Evolutionary conservation across 2,797 vertebrate species (phyloP), one percentile per base, ranked within the genome.

Genomic region (Gallinago stenura): DNA sequence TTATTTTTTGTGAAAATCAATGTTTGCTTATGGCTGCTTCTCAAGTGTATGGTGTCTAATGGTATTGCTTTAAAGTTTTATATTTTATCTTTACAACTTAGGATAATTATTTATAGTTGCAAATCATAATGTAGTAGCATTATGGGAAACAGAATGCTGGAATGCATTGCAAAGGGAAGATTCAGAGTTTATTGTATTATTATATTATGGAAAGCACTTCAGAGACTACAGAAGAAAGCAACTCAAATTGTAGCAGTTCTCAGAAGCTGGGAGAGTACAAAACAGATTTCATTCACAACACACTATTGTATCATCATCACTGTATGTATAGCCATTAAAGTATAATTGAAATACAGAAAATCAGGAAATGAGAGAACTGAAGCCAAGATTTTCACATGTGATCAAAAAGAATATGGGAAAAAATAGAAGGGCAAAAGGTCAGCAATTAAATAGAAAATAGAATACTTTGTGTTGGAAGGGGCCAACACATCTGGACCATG

Each of bases 51-150:
- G 30, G 12, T 84, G 19, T 73, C 68, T 97, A 93, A 93, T 97
- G 83, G 50, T 65, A 77, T 57, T 68, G 86, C 88, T 94, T 92
- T 80, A 51, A 90, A 80, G 77, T 77, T 94, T 96, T 87, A 51
- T 79, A 72, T 92, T 95, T 70, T 75, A 35, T 84, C 88, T 89
- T 92, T 95, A 51, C 89, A 87, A 95, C 62, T 79, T 26, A 54
- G 86, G 83, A 84, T 95, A 96, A 95, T 97, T 97, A 95, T 97
- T 97, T 97, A 97, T 89, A 68, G 80, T 89, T 93, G 87, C 68
- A 95, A 90, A 89, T 84, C 64, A 76, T 95, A 68, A 82, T 93
- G 90, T 43, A 94, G 83, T 66, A 91, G 73, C 53, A 60, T 83
- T 94, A 83, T 84, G 58, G 66, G 85, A 89, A 91, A 41, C 61